Evolutionary conservation across 2,797 vertebrate genomes (phyloP).

Genomic region (Cercopithecus petaurista): DNA sequence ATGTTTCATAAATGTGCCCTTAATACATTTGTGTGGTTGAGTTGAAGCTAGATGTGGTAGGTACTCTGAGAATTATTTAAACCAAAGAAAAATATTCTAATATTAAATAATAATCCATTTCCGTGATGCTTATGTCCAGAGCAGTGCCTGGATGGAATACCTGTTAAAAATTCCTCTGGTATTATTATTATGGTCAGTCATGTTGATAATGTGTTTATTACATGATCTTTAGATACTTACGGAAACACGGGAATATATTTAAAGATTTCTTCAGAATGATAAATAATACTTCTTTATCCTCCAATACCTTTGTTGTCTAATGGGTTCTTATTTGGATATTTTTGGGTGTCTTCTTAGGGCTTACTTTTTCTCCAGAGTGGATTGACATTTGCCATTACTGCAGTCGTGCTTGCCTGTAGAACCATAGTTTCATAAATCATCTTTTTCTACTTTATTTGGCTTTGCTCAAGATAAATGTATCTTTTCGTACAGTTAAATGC

Average conservation of each 20-base stretch:
- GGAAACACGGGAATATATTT: neutral
- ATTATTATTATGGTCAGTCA: neutral
- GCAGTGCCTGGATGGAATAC: neutral
- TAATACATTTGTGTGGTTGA: neutral
- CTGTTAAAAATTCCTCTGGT: neutral
- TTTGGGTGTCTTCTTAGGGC: neutral
- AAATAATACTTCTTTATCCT: neutral
- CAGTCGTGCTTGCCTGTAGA: neutral
- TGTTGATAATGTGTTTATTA: neutral
- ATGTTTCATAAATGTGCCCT: neutral
- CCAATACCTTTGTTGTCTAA: neutral
- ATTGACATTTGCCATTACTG: neutral
- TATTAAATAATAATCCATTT: neutral
- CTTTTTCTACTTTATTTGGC: neutral
- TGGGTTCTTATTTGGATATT: neutral
- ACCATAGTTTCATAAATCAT: neutral
- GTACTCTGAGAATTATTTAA: neutral
- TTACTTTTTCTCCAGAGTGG: neutral
- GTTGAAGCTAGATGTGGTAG: neutral
- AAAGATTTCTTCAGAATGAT: neutral
- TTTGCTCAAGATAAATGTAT: neutral
- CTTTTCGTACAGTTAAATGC: neutral
- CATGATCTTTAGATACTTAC: conserved; percentile 24
- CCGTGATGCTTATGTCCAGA: neutral
- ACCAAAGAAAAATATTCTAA: neutral